Evolutionary conservation across 2,888 invertebrate species (phyloP), one percentile per base, ranked within the genome.

Genomic region (Sepiola atlantica): DNA sequence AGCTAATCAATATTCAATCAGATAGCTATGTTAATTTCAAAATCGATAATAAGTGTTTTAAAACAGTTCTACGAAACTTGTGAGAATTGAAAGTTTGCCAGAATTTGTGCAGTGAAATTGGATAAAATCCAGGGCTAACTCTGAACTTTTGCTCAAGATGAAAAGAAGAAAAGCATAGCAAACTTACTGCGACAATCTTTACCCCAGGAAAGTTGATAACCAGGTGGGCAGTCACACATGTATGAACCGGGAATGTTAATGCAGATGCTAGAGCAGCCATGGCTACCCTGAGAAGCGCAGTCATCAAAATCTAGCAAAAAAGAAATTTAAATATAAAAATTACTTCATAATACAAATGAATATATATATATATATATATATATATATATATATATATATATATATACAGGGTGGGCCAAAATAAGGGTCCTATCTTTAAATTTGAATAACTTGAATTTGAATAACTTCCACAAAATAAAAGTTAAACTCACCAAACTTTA

Each of bases 181-280:
- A 18, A 91, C 95, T 94, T 94, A 96, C 96, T 95, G 95, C 94
- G 94, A 95, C 96, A 96, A 24, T 95, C 94, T n/a, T 94, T 95
- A 92, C 95, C 95, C 18, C 95, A 95, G 18, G 94, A 91, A 10
- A 95, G 94, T 3, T 95, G 95, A 94, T 96, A 96, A 1, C 97
- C 97, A 32, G 95, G 95, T 20, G 95, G 93, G 95, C 97, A 97
- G 94, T 95, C 95, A 95, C 97, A 97, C 32, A 94, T 94, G 95
- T 96, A 96, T 8, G 96, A 95, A 8, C 96, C 96, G 16, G 94
- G 95, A 16, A 95, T 94, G 94, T 96, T 96, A 91, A 95, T 94
- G 94, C 97, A 97, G 21, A 92, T 94, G 28, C 96, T 96, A 45
- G 95, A 95, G 94, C 96, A 96, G 4, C 94, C 94, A 90, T 95